Base-by-base conservation (phyloP, 2,797 vertebrate genomes). In the Petrocephalus sullivani region DNA sequence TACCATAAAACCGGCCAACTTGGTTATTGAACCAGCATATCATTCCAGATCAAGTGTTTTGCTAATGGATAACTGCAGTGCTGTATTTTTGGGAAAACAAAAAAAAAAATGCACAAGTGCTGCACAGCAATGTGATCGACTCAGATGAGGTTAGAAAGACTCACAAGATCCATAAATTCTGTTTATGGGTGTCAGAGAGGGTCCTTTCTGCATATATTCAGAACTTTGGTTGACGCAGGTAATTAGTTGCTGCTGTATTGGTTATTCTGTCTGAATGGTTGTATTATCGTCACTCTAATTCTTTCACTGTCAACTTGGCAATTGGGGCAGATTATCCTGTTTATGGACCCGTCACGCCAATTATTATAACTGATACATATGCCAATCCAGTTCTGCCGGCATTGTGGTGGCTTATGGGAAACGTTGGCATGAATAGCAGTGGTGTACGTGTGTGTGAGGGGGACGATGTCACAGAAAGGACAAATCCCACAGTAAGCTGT, bases 371-470 rank as follows among this genome's bases (percentile, higher is more conserved):
- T 81, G 19, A 81, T 81, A 81, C 75, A 81, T 19, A 49, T 81
- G 75, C 54, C 83, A 54, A n/a, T 85, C 51, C 83, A 57, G 83
- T 84, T 84, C 82, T 53, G 21, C 49, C 14, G 49, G 46, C 49
- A 84, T 53, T 85, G 51, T 85, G 12, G 51, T 85, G 16, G 51
- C 56, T 85, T 85, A 85, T 85, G 83, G 83, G 83, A 85, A 85
- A 85, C 51, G 56, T 21, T 57, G 10, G 21, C 51, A 54, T 54
- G 83, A 85, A 85, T 85, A 54, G 54, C 49, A 23, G 51, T 21
- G 75, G 37, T n/a, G 54, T 85, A 33, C 2, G 53, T 81, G 41
- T 19, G 41, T 49, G 75, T 28, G 83, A 85, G 41, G 49, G 19
- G 67, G 28, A 71, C n/a, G 81, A 84, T 84, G 19, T 53, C n/a